Base-by-base conservation (phyloP, 92 coral and sea anemone genomes). In the Epizoanthus ramosus region DNA sequence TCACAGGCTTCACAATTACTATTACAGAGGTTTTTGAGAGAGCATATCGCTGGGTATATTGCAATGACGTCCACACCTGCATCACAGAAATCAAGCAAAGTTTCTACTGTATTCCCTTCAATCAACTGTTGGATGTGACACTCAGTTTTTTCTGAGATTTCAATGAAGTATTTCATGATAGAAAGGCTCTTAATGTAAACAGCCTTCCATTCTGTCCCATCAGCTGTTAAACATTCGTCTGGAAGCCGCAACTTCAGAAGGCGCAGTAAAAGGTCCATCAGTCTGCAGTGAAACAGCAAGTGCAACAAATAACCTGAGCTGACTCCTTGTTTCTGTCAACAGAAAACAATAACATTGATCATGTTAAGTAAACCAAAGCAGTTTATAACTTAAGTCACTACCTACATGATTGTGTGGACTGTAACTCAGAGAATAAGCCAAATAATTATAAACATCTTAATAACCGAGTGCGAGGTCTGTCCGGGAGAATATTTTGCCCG, bases 1-100 rank as follows among this genome's bases (percentile, higher is more conserved):
- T 93, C 97, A 64, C 97, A 87, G 21, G 94, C 86, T 84, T 88
- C 97, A 43, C 73, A 80, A 74, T 90, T 87, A 50, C 56, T 43
- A 8, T 75, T 54, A 39, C 92, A 88, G 15, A 93, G 86, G 31
- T 81, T 64, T 61, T 84, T 89, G 39, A 93, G 81, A 13, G 92
- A 85, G 22, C 50, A 80, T 0, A 93, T 80, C 2, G 94, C 97
- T 8, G 97, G 97, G 66, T 73, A 93, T 28, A 81, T 65, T 0
- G 91, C 91, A 24, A 93, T 72, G 41, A 84, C 76, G 58, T 93
- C 97, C 22, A 85, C 59, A 54, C 88, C 85, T 2, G 87, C 94
- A 80, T 86, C 90, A 39, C 85, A 79, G 71, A 83, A 93, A 35
- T 90, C 92, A 88, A 93, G 81, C 7, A 93, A 81, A 0, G 89